A percentile compares a stretch with the other conserved stretches of the same genome.
Conservation (phyloP, 2,797 vertebrate genomes). For the Carduelis carduelis region DNA sequence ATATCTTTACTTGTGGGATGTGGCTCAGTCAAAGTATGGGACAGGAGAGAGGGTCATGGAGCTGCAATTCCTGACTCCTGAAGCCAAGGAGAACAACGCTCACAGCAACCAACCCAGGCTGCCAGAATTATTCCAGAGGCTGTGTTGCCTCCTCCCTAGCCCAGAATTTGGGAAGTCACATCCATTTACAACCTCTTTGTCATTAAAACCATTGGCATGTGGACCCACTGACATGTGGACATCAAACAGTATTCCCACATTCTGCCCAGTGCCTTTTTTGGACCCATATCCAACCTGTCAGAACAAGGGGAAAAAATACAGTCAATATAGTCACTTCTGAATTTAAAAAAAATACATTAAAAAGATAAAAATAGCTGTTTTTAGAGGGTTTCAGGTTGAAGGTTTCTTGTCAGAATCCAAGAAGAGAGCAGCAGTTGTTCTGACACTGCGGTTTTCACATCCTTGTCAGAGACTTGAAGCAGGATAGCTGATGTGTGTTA, state of each 20-base stretch:
- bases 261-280: background rate
- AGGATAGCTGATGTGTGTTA: slow-evolving; percentile 74
- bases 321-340: slow-evolving; percentile 51
- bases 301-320: slow-evolving; percentile 43
- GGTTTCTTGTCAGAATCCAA: slow-evolving; percentile 72
- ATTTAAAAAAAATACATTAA: background rate
- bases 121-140: background rate
- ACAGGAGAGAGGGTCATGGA: accelerated
- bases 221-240: background rate
- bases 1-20: background rate
- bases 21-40: background rate
- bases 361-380: slow-evolving; percentile 64
- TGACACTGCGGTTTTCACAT: slow-evolving; percentile 79
- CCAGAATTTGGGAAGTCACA: background rate
- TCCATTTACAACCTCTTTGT: background rate
- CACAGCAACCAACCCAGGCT: background rate
- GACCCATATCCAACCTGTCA: slow-evolving; percentile 57
- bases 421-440: slow-evolving; percentile 78
- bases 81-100: background rate
- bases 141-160: background rate
- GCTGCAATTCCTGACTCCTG: background rate
- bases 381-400: slow-evolving; percentile 69
- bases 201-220: background rate
- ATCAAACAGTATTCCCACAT: background rate
- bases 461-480: slow-evolving; percentile 76